Conservation (phyloP, 2,113 vertebrate genomes). For the Leptobrachium ailaonicum region DNA sequence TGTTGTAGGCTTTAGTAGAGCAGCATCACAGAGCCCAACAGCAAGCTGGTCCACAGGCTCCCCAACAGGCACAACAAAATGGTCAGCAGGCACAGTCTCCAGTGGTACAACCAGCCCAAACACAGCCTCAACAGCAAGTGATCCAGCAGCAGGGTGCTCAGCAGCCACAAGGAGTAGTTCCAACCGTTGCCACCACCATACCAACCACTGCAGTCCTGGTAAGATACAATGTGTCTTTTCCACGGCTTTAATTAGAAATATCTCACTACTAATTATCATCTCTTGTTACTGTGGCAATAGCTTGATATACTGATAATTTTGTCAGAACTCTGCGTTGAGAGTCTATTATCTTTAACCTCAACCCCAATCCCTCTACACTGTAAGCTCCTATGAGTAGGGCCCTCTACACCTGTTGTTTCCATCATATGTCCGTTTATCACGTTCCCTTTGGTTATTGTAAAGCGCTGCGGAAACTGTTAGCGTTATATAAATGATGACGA, state of each 20-base stretch:
- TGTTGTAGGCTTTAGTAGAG: conserved; percentile 80
- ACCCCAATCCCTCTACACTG: too few species aligned
- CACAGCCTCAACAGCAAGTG: conserved; percentile 64
- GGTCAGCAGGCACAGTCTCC: conserved; percentile 61
- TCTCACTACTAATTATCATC: background rate
- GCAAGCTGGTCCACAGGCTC: conserved; percentile 71
- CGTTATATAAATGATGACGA: too few species aligned
- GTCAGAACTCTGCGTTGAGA: too few species aligned
- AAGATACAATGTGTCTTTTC: conserved; percentile 55
- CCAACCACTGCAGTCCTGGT: conserved; percentile 88
- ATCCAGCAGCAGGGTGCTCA: conserved; percentile 54
- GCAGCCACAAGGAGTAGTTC: conserved; percentile 74
- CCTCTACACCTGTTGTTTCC: too few species aligned
- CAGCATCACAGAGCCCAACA: conserved; percentile 87
- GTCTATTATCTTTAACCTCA: too few species aligned
- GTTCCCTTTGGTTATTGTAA: too few species aligned
- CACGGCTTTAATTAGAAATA: background rate
- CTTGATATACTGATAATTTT: too few species aligned
- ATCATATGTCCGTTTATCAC: too few species aligned
- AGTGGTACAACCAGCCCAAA: conserved; percentile 66
- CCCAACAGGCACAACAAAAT: conserved; percentile 67
- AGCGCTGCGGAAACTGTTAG: too few species aligned
- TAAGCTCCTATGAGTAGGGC: too few species aligned
- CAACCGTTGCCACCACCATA: conserved; percentile 76
- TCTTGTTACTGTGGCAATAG: too few species aligned